phyloP scores from a whole-genome alignment of 2,113 vertebrate genomes.

The Hoplias malabaricus region DNA sequence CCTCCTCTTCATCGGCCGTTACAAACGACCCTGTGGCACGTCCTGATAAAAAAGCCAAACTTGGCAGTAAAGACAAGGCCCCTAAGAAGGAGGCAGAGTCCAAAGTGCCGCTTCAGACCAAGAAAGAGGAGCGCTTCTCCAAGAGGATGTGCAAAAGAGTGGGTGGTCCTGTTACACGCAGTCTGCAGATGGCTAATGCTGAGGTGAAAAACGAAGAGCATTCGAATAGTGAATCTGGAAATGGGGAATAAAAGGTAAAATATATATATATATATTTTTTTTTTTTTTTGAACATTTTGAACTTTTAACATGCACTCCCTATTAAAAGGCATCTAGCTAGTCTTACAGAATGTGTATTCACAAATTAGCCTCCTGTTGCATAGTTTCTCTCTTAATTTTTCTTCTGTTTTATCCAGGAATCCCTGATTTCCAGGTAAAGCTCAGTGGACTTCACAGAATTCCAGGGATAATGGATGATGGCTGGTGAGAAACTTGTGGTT shows the following conservation, averaged over 20 bases:
- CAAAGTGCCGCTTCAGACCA: conserved; percentile 68
- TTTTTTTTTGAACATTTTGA: no score
- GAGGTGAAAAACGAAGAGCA: conserved; percentile 78
- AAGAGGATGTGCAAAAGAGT: conserved; percentile 80
- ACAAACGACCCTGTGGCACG: conserved; percentile 49
- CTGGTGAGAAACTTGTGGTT: conserved; percentile 17
- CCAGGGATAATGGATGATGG: conserved; percentile 16
- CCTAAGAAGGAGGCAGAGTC: conserved; percentile 71
- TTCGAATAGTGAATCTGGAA: conserved; percentile 80
- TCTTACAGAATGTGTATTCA: no score
- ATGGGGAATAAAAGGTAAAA: conserved; percentile 66
- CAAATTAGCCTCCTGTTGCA: no score
- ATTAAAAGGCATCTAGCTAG: not conserved
- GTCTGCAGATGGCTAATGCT: conserved; percentile 82
- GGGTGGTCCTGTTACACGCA: conserved; percentile 89
- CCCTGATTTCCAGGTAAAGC: conserved; percentile 54
- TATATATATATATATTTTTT: no score
- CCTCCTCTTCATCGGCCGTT: conserved; percentile 47
- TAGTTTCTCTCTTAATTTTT: not conserved
- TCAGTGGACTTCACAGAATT: conserved; percentile 40
- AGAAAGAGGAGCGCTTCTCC: conserved; percentile 85
- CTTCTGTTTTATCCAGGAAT: conserved; percentile 59
- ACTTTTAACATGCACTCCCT: not conserved
- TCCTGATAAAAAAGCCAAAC: conserved; percentile 76
- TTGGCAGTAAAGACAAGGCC: conserved; percentile 77